Conservation (phyloP, 1,140 invertebrate genomes). For the Drosophila mauritiana region DNA sequence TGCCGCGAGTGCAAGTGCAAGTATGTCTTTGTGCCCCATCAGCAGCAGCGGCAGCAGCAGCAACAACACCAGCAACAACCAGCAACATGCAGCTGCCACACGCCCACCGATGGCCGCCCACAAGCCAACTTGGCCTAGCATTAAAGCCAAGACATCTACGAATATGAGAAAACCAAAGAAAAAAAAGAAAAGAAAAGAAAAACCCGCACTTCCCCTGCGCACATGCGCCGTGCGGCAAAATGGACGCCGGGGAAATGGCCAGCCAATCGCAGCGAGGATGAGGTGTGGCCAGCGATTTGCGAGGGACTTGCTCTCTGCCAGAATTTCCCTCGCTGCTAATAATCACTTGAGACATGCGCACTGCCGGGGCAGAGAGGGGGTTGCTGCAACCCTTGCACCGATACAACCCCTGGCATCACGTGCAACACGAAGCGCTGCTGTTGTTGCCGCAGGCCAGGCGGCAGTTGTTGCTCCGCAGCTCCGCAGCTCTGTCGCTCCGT, state of each 20-base stretch:
- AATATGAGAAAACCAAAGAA: slow-evolving; percentile 10
- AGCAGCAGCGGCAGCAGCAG: slow-evolving; percentile 23
- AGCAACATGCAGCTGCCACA: slow-evolving; percentile 20
- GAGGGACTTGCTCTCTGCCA: slow-evolving; percentile 59
- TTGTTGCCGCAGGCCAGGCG: slow-evolving; percentile 6
- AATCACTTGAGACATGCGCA: slow-evolving; percentile 79
- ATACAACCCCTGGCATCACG: slow-evolving; percentile 58
- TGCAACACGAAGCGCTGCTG: slow-evolving; percentile 23
- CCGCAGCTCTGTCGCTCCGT: slow-evolving; percentile 47
- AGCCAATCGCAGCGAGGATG: slow-evolving; percentile 61
- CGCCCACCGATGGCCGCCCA: slow-evolving; percentile 29
- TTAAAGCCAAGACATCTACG: slow-evolving; percentile 68
- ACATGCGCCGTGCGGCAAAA: slow-evolving; percentile 48
- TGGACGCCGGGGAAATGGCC: slow-evolving; percentile 72
- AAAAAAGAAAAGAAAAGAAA: slow-evolving; percentile 7
- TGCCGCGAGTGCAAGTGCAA: slow-evolving; percentile 59
- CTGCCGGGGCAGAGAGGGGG: slow-evolving; percentile 23
- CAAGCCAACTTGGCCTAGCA: slow-evolving; percentile 42
- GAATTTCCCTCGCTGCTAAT: slow-evolving; percentile 76
- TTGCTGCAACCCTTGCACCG: slow-evolving; percentile 68
- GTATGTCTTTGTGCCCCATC: slow-evolving; percentile 66
- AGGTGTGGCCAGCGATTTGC: slow-evolving; percentile 67
- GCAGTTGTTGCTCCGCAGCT: slow-evolving; percentile 62
- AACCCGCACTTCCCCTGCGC: slow-evolving; percentile 53
- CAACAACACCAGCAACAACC: slow-evolving; percentile 8